These are phyloP conservation scores for Holacanthus passer DNA, from an alignment of 2,113 vertebrate genomes.

Conservation along the genomic window DNA sequence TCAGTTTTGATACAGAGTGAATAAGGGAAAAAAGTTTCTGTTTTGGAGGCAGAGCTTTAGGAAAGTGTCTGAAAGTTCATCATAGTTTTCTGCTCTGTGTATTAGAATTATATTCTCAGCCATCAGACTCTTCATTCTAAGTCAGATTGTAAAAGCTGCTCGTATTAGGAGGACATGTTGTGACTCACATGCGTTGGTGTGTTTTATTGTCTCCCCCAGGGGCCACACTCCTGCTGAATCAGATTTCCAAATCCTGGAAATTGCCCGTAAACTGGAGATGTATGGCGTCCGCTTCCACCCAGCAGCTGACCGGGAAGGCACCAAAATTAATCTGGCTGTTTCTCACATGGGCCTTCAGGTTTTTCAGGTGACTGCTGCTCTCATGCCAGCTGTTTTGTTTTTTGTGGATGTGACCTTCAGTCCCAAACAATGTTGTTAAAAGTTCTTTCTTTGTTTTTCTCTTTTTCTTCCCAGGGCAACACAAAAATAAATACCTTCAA, in stretches of 20 bases:
- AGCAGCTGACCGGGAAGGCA: slow-evolving; percentile 93
- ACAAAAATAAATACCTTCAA: slow-evolving; percentile 99
- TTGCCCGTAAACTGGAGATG: slow-evolving; percentile 95
- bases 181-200: not conserved
- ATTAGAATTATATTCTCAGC: not conserved
- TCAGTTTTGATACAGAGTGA: not conserved
- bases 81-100: not conserved
- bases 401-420: not conserved
- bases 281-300: slow-evolving; percentile 95
- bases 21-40: not conserved
- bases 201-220: slow-evolving; percentile 71
- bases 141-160: not conserved
- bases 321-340: slow-evolving; percentile 94
- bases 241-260: slow-evolving; percentile 97
- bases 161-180: not conserved
- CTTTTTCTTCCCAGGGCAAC: slow-evolving; percentile 84
- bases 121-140: not conserved
- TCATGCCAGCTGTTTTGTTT: not conserved
- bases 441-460: not conserved
- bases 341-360: slow-evolving; percentile 96
- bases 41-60: not conserved
- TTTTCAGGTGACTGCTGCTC: slow-evolving; percentile 90
- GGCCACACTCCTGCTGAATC: slow-evolving; percentile 97
- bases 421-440: not conserved
- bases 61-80: not conserved